Conservation (phyloP, 2,113 vertebrate species). For the Hassar affinis region DNA sequence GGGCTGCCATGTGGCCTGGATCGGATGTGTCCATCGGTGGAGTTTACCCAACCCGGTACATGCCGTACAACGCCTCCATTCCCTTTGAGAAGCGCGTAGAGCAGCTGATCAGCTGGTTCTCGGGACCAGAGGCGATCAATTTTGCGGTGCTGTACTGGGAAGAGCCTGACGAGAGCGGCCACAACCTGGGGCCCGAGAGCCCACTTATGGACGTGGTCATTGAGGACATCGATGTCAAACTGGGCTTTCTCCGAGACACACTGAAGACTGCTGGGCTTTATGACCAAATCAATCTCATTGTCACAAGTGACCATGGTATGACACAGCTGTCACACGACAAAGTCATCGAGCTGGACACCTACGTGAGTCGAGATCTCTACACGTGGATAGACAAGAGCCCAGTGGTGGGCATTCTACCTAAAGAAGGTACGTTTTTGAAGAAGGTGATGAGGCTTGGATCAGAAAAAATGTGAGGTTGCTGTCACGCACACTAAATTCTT, state of each 20-base stretch:
- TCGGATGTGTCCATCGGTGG: constrained; percentile 84
- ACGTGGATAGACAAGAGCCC: constrained; percentile 83
- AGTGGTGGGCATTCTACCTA: constrained; percentile 82
- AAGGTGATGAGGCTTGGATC: background rate
- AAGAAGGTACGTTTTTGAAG: constrained; percentile 75
- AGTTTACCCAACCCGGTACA: constrained; percentile 74
- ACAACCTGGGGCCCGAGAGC: constrained; percentile 81
- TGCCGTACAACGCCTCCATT: constrained; percentile 80
- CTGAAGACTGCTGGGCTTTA: constrained; percentile 79
- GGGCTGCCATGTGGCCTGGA: constrained; percentile 91
- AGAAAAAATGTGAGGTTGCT: background rate
- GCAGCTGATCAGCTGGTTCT: constrained; percentile 83
- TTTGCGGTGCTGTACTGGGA: constrained; percentile 91
- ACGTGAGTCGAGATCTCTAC: constrained; percentile 79
- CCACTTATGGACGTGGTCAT: constrained; percentile 77
- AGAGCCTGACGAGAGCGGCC: constrained; percentile 84
- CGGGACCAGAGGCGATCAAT: constrained; percentile 75
- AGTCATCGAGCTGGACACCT: constrained; percentile 84
- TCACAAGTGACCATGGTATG: constrained; percentile 94
- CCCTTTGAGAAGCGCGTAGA: constrained; percentile 80
- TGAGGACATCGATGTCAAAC: constrained; percentile 78
- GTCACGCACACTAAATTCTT: background rate
- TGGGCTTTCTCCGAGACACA: constrained; percentile 82
- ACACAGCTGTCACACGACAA: constrained; percentile 78
- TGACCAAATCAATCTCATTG: constrained; percentile 78